phyloP scores from a whole-genome alignment of 2,888 invertebrate genomes.

The Eupeodes luniger region DNA sequence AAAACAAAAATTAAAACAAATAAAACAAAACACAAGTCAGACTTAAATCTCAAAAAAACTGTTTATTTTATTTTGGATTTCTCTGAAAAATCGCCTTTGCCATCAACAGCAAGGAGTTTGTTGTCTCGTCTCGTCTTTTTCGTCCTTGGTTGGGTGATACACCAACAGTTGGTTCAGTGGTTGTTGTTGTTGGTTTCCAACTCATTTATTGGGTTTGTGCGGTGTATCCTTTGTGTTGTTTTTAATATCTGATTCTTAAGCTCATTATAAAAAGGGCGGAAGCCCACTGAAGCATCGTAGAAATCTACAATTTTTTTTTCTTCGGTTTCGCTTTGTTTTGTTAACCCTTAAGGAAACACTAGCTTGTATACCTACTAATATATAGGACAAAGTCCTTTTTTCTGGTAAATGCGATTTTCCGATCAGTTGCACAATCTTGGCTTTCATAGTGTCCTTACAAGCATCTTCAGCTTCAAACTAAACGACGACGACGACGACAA shows the following conservation, averaged over 20 bases:
- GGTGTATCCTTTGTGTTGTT: conserved; percentile 27
- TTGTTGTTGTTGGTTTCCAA: conserved; percentile 8
- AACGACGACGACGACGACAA: neutral
- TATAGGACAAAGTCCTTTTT: conserved; percentile 49
- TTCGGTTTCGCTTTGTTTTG: no score
- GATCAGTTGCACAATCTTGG: conserved; percentile 64
- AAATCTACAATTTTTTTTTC: neutral
- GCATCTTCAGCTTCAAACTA: neutral
- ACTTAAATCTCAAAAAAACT: conserved; percentile 15
- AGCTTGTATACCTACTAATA: conserved; percentile 6
- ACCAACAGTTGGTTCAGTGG: neutral
- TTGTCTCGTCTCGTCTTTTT: no score
- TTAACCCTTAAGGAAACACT: conserved; percentile 18
- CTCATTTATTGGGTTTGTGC: neutral
- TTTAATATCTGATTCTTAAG: conserved; percentile 48
- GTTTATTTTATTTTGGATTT: neutral
- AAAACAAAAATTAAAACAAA: neutral
- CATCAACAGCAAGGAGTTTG: neutral
- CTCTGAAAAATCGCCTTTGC: neutral
- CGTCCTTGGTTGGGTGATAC: neutral
- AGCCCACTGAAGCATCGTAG: conserved; percentile 41
- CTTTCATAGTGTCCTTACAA: conserved; percentile 35
- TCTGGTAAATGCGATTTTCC: conserved; percentile 66
- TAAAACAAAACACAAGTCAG: conserved; percentile 5
- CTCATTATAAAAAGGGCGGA: conserved; percentile 37